phyloP scores from a whole-genome alignment of 2,888 invertebrate genomes.

The Neoaliturus tenellus region DNA sequence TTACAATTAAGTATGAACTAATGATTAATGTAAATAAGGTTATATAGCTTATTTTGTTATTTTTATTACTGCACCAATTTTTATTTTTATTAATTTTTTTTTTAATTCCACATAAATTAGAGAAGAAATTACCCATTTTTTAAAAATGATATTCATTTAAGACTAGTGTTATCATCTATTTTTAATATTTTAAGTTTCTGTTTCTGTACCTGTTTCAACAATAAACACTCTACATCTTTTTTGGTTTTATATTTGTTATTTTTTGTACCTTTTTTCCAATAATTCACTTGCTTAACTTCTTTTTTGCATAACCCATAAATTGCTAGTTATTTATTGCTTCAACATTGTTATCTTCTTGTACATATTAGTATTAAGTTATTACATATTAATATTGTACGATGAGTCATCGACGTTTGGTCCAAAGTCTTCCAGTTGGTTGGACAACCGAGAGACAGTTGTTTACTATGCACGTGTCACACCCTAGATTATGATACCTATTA shows the following conservation, averaged over 20 bases:
- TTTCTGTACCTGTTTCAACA: not conserved
- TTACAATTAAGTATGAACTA: not conserved
- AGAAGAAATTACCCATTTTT: not conserved
- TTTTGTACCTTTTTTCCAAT: not conserved
- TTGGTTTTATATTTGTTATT: not conserved
- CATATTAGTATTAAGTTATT: conserved; percentile 30
- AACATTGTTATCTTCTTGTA: conserved; percentile 29
- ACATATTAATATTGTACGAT: not conserved
- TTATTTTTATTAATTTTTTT: too few species aligned
- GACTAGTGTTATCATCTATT: not conserved
- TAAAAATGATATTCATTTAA: not conserved
- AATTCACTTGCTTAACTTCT: not conserved
- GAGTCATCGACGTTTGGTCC: not conserved
- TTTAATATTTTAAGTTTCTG: not conserved
- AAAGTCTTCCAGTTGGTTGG: not conserved
- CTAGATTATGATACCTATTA: too few species aligned
- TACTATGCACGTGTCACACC: too few species aligned
- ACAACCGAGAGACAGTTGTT: too few species aligned
- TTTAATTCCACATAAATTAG: not conserved
- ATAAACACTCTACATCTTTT: conserved; percentile 1
- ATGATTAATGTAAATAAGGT: conserved; percentile 3
- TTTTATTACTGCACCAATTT: not conserved
- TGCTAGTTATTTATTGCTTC: not conserved
- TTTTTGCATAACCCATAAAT: not conserved
- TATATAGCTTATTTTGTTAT: conserved; percentile 21